These are phyloP conservation scores for Drosophila punjabiensis DNA, from an alignment of 1,140 invertebrate species.

Conservation along the genomic window DNA sequence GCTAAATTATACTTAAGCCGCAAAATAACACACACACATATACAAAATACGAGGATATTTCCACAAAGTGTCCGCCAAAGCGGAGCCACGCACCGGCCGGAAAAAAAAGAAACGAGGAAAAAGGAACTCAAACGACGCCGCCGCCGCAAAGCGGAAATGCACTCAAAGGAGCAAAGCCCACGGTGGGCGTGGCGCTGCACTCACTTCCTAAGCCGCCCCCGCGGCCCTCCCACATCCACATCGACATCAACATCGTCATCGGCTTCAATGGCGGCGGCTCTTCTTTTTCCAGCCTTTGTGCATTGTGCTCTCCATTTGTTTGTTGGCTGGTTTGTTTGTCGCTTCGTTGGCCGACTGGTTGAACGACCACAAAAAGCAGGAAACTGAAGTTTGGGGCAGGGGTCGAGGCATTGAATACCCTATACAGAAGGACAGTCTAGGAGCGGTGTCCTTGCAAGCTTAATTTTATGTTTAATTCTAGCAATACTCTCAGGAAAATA, in stretches of 20 bases:
- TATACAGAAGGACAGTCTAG: background rate
- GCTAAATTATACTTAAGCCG: conserved; percentile 72
- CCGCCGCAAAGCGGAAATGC: conserved; percentile 63
- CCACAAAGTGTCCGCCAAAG: conserved; percentile 47
- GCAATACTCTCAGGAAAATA: background rate
- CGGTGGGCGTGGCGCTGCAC: conserved; percentile 6
- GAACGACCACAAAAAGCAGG: conserved; percentile 40
- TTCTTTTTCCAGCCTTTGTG: conserved; percentile 41
- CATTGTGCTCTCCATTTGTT: conserved; percentile 48
- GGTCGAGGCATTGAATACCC: conserved; percentile 4
- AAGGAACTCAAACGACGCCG: conserved; percentile 51
- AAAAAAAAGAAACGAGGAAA: conserved; percentile 35
- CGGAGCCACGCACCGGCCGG: conserved; percentile 52
- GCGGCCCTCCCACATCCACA: background rate
- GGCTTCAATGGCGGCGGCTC: conserved; percentile 48
- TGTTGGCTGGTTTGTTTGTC: conserved; percentile 44
- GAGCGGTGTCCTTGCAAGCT: too few species aligned
- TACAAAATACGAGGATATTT: conserved; percentile 16
- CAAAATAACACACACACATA: conserved; percentile 15
- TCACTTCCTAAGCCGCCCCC: conserved; percentile 1
- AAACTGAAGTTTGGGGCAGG: background rate
- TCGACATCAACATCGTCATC: conserved; percentile 30
- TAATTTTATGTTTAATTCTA: background rate
- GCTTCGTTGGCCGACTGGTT: conserved; percentile 40
- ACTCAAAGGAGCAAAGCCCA: conserved; percentile 61